phyloP scores from a whole-genome alignment of 2,797 vertebrate species.

The Macroramphosus scolopax region DNA sequence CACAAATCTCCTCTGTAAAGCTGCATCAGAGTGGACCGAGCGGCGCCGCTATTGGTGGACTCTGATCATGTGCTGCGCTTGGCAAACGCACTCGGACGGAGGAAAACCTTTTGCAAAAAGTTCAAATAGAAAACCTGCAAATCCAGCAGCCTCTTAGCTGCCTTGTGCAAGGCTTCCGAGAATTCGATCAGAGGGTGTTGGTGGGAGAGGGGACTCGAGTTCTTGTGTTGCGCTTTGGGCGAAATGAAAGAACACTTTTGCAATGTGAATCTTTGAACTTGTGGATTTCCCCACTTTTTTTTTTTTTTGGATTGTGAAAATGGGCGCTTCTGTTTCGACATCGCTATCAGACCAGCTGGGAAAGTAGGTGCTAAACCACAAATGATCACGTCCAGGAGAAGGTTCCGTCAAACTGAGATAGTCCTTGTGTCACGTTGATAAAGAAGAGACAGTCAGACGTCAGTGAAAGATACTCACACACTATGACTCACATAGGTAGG shows the following conservation, averaged over 20 bases:
- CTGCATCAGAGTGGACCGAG: constrained; percentile 47
- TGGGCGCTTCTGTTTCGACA: constrained; percentile 34
- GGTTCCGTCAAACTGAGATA: constrained; percentile 34
- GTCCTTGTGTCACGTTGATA: constrained; percentile 34
- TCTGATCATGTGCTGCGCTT: constrained; percentile 54
- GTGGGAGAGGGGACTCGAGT: constrained; percentile 17
- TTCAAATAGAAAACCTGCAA: constrained; percentile 64
- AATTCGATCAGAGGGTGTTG: constrained; percentile 44
- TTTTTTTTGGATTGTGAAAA: constrained; percentile 41
- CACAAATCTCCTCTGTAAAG: constrained; percentile 58
- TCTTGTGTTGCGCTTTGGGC: constrained; percentile 29
- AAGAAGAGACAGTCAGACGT: constrained; percentile 33
- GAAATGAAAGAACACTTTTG: constrained; percentile 41
- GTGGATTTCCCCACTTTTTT: constrained; percentile 29
- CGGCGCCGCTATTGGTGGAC: constrained; percentile 50
- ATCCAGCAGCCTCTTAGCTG: constrained; percentile 60
- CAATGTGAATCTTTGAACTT: constrained; percentile 57
- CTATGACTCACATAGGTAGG: no score
- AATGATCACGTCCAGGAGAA: constrained; percentile 38
- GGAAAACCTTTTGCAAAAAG: constrained; percentile 48
- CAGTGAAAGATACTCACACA: constrained; percentile 13
- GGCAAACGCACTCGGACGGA: constrained; percentile 49
- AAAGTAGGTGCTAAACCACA: constrained; percentile 6
- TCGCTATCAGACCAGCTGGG: constrained; percentile 13
- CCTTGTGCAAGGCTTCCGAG: constrained; percentile 60